Conservation (phyloP, 2,888 invertebrate species). For the Petrolisthes cinctipes region DNA sequence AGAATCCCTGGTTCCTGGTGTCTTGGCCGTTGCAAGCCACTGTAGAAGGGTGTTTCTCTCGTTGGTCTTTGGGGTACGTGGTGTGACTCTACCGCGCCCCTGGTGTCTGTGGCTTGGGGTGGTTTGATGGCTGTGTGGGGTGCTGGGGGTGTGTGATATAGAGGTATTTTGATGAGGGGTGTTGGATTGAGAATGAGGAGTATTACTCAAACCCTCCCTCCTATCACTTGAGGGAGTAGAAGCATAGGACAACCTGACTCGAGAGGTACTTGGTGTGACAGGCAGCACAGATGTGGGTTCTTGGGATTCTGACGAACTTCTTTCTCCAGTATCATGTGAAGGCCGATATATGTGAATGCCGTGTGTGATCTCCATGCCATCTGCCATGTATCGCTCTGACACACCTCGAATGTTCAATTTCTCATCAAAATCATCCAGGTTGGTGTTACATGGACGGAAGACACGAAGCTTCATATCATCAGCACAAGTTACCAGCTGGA, state of each 20-base stretch:
- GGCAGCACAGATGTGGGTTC: conserved; percentile 21
- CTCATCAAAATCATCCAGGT: conserved; percentile 51
- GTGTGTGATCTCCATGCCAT: background rate
- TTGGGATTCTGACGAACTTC: conserved; percentile 8
- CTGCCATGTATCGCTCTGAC: conserved; percentile 22
- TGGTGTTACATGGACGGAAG: conserved; percentile 68
- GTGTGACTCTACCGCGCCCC: conserved; percentile 22
- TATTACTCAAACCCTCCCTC: background rate
- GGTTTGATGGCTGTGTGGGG: conserved; percentile 4
- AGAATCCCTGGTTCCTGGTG: conserved; percentile 31
- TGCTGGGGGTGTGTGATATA: conserved; percentile 24
- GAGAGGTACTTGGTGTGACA: conserved; percentile 47
- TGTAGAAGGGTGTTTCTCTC: conserved; percentile 49
- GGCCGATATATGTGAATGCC: background rate
- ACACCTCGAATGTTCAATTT: conserved; percentile 37
- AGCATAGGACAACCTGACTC: background rate
- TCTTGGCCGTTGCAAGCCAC: conserved; percentile 50
- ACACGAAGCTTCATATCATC: conserved; percentile 85
- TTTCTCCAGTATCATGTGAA: conserved; percentile 13
- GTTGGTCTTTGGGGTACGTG: conserved; percentile 52
- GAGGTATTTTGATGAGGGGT: conserved; percentile 39
- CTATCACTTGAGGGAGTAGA: conserved; percentile 38
- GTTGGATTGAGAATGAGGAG: conserved; percentile 25
- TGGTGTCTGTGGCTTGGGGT: conserved; percentile 29
- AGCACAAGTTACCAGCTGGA: conserved; percentile 82